Evolutionary conservation across 2,888 invertebrate species (phyloP), one percentile per base, ranked within the genome.

Genomic region (Drosophila differens): DNA sequence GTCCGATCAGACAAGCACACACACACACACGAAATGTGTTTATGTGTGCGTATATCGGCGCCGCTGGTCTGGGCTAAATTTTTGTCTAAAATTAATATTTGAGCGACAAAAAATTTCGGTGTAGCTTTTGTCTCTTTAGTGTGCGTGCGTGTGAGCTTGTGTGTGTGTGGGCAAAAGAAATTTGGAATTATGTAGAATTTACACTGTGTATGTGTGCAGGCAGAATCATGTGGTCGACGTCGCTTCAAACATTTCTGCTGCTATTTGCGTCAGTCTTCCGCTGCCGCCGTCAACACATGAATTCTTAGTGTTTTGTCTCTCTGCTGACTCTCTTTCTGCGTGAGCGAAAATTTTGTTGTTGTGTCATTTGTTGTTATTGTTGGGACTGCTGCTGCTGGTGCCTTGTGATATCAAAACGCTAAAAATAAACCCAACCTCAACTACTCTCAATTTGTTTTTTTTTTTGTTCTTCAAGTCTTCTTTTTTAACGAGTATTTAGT

Each of bases 1-100:
- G 59, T 77, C 64, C 41, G 74, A 80, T 83, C 73, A 76, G 70
- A 72, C 73, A 63, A 59, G 59, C 58, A 57, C 58, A 67, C 16
- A 33, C 60, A 59, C 62, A 57, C 58, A 59, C 60, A 68, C 41
- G 52, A 65, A 65, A 69, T 61, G 74, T 74, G 57, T 66, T 54
- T 71, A 57, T 71, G 73, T 79, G 28, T 72, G 61, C 16, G 69
- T 79, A 47, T 76, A 70, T 65, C 67, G 74, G 58, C 61, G 65
- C 37, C 74, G 52, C 71, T 53, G 69, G 70, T 81, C 84, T 90
- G 89, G 79, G 82, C 84, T 73, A 82, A 71, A 74, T 70, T 79
- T 74, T 81, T 67, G 85, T 84, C 89, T 89, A 88, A 90, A 90
- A 86, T 90, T 90, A 88, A 90, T 88, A 91, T 90, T 89, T 84